Conservation (phyloP, 2,888 invertebrate species). For the Spilosoma lubricipeda region DNA sequence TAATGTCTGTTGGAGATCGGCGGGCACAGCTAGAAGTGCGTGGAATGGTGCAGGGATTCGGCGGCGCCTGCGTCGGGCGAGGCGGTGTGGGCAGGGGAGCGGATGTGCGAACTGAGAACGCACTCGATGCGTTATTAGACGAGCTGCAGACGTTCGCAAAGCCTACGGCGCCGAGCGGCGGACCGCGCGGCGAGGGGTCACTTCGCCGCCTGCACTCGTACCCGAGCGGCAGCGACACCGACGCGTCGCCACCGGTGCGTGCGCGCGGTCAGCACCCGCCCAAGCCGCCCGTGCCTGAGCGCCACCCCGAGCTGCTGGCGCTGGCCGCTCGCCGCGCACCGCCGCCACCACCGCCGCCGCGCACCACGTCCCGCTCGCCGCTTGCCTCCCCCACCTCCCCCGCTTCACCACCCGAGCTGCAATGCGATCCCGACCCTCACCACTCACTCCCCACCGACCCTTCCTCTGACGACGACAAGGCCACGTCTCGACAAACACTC, state of each 20-base stretch:
- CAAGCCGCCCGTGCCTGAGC: constrained; percentile 94
- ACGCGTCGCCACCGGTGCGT: constrained; percentile 91
- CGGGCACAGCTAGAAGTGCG: constrained; percentile 75
- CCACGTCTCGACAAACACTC: constrained; percentile 88
- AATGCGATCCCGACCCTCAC: constrained; percentile 71
- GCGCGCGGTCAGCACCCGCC: constrained; percentile 85
- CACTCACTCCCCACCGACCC: constrained; percentile 60
- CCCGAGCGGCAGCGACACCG: constrained; percentile 94
- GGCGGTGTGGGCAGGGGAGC: constrained; percentile 64
- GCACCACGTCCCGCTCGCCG: constrained; percentile 95
- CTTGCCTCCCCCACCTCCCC: constrained; percentile 94
- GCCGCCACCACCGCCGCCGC: constrained; percentile 96
- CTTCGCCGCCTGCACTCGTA: constrained; percentile 93
- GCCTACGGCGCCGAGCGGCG: constrained; percentile 77
- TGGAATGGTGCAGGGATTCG: constrained; percentile 80
- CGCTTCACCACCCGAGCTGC: constrained; percentile 82
- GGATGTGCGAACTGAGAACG: constrained; percentile 93
- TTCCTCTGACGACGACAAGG: constrained; percentile 70
- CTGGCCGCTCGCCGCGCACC: constrained; percentile 90
- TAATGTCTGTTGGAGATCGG: constrained; percentile 65
- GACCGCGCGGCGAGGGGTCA: constrained; percentile 78
- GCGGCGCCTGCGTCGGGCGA: constrained; percentile 71
- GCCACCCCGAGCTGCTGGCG: constrained; percentile 92
- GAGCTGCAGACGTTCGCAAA: constrained; percentile 96
- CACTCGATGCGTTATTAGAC: constrained; percentile 98